Conservation (phyloP, 1,140 invertebrate species). For the Halictus rubicundus region DNA sequence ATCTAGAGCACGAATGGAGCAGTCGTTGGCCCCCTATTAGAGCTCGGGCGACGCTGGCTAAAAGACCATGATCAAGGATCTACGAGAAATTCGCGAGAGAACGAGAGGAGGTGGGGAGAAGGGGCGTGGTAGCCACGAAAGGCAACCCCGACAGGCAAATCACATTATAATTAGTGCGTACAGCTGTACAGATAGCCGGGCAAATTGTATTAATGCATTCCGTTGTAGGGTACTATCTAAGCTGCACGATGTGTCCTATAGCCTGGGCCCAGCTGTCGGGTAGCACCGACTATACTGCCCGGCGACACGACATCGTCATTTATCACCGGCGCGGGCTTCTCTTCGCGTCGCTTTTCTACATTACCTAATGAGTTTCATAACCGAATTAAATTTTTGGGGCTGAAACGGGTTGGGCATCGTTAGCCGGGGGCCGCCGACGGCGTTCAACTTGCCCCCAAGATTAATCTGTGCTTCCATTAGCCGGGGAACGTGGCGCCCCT, state of each 20-base stretch:
- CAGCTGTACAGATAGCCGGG: slow-evolving; percentile 58
- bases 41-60: not conserved
- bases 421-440: slow-evolving; percentile 38
- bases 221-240: slow-evolving; percentile 67
- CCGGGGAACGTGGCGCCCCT: slow-evolving; percentile 41
- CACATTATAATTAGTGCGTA: slow-evolving; percentile 65
- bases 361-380: slow-evolving; percentile 76
- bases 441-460: slow-evolving; percentile 67
- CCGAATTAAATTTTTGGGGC: slow-evolving; percentile 74
- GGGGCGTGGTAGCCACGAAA: not conserved
- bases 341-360: slow-evolving; percentile 70
- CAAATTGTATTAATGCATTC: slow-evolving; percentile 75
- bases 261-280: slow-evolving; percentile 72
- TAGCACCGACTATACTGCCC: slow-evolving; percentile 66
- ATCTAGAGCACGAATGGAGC: not conserved
- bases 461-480: slow-evolving; percentile 71
- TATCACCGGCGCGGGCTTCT: slow-evolving; percentile 62
- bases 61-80: no score
- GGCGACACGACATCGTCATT: slow-evolving; percentile 74
- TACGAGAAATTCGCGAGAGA: slow-evolving; percentile 14
- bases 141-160: slow-evolving; percentile 56
- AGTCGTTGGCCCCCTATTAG: not conserved
- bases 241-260: slow-evolving; percentile 55
- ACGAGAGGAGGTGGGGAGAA: not conserved
- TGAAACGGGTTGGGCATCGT: slow-evolving; percentile 58